A percentile compares a stretch with the other conserved stretches of the same genome.
phyloP scores from a whole-genome alignment of 2,113 vertebrate genomes.

The Hemibagrus wyckioides region DNA sequence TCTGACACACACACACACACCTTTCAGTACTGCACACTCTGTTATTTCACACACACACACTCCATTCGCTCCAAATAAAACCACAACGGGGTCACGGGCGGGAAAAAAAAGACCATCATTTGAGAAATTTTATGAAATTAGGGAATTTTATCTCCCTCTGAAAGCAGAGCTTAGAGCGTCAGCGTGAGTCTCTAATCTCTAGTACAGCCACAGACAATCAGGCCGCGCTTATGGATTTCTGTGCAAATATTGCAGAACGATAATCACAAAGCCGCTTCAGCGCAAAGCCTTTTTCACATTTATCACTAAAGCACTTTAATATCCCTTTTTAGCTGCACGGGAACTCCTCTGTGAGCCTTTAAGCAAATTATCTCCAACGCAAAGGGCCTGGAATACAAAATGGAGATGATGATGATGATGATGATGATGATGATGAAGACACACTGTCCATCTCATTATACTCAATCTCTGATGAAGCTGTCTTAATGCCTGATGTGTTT shows the following conservation, averaged over 20 bases:
- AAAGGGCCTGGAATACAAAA: conserved; percentile 65
- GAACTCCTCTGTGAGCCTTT: conserved; percentile 65
- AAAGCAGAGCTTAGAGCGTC: conserved; percentile 56
- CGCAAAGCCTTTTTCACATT: conserved; percentile 69
- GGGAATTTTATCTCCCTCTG: conserved; percentile 64
- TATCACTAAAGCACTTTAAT: conserved; percentile 75
- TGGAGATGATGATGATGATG: conserved; percentile 49
- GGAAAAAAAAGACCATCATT: conserved; percentile 53
- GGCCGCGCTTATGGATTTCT: conserved; percentile 53
- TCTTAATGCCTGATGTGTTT: not conserved
- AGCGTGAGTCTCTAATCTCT: conserved; percentile 66
- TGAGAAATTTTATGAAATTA: conserved; percentile 59
- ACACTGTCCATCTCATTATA: conserved; percentile 69
- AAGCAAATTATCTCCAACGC: conserved; percentile 73
- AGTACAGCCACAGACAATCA: conserved; percentile 60
- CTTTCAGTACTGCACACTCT: not conserved
- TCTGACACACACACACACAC: not conserved
- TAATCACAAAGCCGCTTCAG: conserved; percentile 63
- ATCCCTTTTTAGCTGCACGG: conserved; percentile 66
- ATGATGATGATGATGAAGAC: conserved; percentile 36
- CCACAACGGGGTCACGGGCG: conserved; percentile 29
- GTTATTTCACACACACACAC: conserved; percentile 11
- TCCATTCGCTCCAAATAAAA: conserved; percentile 40
- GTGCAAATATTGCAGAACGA: conserved; percentile 56
- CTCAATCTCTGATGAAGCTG: conserved; percentile 37